A percentile compares a stretch with the other conserved stretches of the same genome.
Conservation (phyloP, 2,888 invertebrate species). For the Podabrus alpinus region DNA sequence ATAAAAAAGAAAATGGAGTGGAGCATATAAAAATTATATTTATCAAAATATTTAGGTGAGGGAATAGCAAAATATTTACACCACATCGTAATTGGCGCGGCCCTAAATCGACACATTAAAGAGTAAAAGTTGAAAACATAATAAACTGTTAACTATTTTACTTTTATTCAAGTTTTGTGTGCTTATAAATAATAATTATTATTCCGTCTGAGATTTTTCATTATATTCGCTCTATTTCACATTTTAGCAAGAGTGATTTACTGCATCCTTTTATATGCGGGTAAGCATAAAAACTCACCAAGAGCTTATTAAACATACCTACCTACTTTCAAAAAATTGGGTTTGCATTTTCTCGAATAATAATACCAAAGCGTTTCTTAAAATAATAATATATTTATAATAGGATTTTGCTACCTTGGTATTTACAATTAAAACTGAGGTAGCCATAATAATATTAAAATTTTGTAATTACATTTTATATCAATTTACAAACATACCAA, state of each 20-base stretch:
- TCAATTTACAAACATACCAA: constrained; percentile 17
- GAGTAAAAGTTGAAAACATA: background rate
- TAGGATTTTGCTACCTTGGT: constrained; percentile 56
- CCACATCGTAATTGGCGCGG: no score
- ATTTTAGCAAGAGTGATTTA: background rate
- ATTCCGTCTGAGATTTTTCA: background rate
- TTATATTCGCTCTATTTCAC: background rate
- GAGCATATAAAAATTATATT: no score
- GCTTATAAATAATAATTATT: background rate
- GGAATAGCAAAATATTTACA: no score
- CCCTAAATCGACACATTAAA: background rate
- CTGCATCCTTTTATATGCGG: background rate
- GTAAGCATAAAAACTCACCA: background rate
- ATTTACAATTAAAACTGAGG: constrained; percentile 50
- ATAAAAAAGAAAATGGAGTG: no score
- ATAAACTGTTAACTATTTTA: background rate
- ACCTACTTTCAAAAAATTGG: background rate
- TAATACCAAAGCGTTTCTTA: constrained; percentile 17
- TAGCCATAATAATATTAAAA: constrained; percentile 46
- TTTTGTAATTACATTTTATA: constrained; percentile 17
- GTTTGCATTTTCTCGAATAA: background rate
- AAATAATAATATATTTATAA: constrained; percentile 48
- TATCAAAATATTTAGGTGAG: background rate
- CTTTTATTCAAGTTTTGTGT: background rate
- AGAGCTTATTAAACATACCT: background rate